Evolutionary conservation across 1,140 invertebrate genomes (phyloP), one percentile per base, ranked within the genome.

Genomic region (Theocolax elegans): DNA sequence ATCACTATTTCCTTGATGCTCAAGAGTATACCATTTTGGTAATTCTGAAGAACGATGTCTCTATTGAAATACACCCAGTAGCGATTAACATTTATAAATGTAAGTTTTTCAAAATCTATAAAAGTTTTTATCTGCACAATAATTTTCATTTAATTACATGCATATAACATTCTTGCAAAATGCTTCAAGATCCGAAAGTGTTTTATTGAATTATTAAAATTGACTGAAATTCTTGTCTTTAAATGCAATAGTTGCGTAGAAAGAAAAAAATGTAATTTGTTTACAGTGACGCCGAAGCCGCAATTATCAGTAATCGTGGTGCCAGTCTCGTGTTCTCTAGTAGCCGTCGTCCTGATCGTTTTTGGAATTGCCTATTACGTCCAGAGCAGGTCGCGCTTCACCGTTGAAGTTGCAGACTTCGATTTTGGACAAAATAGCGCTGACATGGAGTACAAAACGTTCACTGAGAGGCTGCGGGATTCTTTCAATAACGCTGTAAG

Each of bases 271-370:
- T 6, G 10, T 35, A 56, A 73, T 59, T 77, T 77, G 77, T 74
- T 88, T 89, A 70, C 81, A 94, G 93, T 90, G 7, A 89, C 88
- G 40, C 89, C 89, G 49, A 91, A 93, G 74, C 89, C 92, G 1
- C 93, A 94, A 76, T 81, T 96, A 59, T 95, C 93, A 0, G 92
- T 96, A 1, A 94, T 95, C 1, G 90, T 95, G 40, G 92, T 96
- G 1, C 94, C 94, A 13, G 91, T 95, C 13, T 87, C 89, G 4
- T 95, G 93, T 79, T 92, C 91, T 58, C 84, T 94, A 38, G 87
- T 92, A 3, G 94, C 94, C 3, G 89, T 94, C 12, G 92, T 94
- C 12, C 79, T 94, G 27, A 91, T 96, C 35, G 89, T 95, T 42
- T 95, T 95, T 83, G 94, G 94, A 13, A 89, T 95, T 6, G 93